Evolutionary conservation across 1,140 invertebrate species (phyloP).

Genomic region (Heliconius melpomene): DNA sequence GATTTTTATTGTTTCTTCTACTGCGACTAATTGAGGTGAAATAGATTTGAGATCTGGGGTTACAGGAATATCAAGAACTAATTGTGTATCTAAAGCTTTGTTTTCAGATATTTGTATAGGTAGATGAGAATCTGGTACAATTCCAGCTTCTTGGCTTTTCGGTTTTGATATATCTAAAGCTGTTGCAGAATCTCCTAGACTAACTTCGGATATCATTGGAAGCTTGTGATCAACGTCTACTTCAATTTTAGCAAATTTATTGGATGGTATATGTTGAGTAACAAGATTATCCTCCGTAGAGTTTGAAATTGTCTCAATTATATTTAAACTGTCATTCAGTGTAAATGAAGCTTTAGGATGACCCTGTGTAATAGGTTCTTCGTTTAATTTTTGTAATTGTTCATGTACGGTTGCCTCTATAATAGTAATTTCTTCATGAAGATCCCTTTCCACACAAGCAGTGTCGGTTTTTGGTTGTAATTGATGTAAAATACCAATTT

Average conservation of each 20-base stretch:
- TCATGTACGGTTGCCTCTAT: slow-evolving; percentile 62
- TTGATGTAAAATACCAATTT: slow-evolving; percentile 47
- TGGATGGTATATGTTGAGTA: slow-evolving; percentile 30
- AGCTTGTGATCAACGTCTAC: slow-evolving; percentile 62
- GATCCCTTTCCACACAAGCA: slow-evolving; percentile 53
- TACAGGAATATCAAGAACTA: slow-evolving; percentile 40
- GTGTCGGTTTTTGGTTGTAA: slow-evolving; percentile 42
- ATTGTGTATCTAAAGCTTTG: slow-evolving; percentile 61
- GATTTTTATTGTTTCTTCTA: slow-evolving; percentile 53
- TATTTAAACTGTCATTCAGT: slow-evolving; percentile 62
- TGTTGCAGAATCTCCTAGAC: slow-evolving; percentile 50
- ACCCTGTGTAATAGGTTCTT: slow-evolving; percentile 39
- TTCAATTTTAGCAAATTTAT: slow-evolving; percentile 53
- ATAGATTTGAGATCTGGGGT: slow-evolving; percentile 53
- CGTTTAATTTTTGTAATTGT: slow-evolving; percentile 53
- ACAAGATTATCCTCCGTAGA: slow-evolving; percentile 47
- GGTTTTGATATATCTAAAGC: slow-evolving; percentile 39
- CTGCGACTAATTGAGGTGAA: slow-evolving; percentile 48
- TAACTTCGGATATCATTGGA: slow-evolving; percentile 59
- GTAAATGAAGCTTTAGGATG: slow-evolving; percentile 50
- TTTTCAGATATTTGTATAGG: slow-evolving; percentile 61
- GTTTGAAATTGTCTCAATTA: slow-evolving; percentile 59
- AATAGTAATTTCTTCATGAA: slow-evolving; percentile 66
- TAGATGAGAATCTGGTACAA: slow-evolving; percentile 48
- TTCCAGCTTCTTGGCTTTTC: slow-evolving; percentile 52